Conservation (phyloP, 1,140 invertebrate genomes). For the Ctenoplectra terminalis region DNA sequence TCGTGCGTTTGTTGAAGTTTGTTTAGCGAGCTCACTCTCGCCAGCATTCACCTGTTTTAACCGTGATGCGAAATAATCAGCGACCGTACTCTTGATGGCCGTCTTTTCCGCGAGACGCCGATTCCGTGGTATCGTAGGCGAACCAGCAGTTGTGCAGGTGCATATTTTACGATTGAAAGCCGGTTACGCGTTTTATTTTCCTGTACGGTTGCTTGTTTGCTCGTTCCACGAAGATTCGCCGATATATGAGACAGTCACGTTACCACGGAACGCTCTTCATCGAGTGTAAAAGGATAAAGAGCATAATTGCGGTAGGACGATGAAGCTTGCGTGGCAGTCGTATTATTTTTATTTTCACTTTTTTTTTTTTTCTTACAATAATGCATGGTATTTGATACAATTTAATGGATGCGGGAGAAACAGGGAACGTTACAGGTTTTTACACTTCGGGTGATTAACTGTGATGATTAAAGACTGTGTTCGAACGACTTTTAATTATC, state of each 20-base stretch:
- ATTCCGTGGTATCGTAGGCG: conserved; percentile 6
- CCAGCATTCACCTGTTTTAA: conserved; percentile 25
- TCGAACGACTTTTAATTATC: no score
- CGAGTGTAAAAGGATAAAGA: background rate
- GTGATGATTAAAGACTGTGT: no score
- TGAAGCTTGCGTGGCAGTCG: conserved; percentile 8
- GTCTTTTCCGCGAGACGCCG: background rate
- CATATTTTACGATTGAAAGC: background rate
- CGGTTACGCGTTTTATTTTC: background rate
- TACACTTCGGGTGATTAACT: no score
- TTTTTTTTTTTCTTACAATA: background rate
- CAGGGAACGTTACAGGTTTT: background rate
- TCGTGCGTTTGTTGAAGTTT: conserved; percentile 46
- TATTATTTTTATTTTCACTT: background rate
- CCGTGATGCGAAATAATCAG: conserved; percentile 30
- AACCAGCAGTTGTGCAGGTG: background rate
- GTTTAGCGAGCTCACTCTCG: conserved; percentile 41
- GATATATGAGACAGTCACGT: background rate
- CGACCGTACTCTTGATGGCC: background rate
- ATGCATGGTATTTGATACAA: background rate
- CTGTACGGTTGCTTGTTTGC: background rate
- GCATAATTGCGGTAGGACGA: conserved; percentile 31
- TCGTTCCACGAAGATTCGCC: background rate
- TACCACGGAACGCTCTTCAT: conserved; percentile 28
- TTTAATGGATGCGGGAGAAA: background rate